Percentiles rank a stretch among this genome's conserved stretches.
phyloP scores from a whole-genome alignment of 2,113 vertebrate species.

The Macrotis lagotis region DNA sequence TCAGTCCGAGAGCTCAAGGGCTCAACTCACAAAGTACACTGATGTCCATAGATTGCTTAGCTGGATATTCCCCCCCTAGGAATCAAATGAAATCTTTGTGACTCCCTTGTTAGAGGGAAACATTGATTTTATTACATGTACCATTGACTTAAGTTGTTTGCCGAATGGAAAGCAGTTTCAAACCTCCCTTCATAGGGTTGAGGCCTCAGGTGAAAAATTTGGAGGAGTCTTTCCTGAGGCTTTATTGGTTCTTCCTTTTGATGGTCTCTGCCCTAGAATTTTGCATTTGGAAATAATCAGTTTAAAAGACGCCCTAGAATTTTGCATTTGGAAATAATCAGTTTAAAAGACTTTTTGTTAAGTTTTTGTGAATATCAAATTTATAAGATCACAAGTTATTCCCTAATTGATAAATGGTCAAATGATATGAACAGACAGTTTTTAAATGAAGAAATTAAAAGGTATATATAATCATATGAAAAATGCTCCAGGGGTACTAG shows the following conservation, averaged over 20 bases:
- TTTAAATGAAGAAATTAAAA: too few species aligned
- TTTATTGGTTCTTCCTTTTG: background rate
- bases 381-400: too few species aligned
- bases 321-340: background rate
- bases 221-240: background rate
- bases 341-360: background rate
- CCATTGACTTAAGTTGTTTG: background rate
- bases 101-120: background rate
- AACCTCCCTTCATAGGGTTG: background rate
- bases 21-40: background rate
- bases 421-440: too few species aligned
- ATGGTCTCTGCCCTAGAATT: background rate
- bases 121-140: background rate
- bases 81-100: background rate
- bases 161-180: background rate
- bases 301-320: background rate
- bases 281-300: background rate
- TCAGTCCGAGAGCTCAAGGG: background rate
- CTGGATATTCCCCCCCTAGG: background rate
- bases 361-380: too few species aligned
- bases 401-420: too few species aligned
- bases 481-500: too few species aligned
- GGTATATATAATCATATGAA: too few species aligned
- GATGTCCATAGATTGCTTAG: background rate
- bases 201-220: background rate